Base-by-base conservation (phyloP, 2,113 vertebrate species). In the Marmota monax region DNA sequence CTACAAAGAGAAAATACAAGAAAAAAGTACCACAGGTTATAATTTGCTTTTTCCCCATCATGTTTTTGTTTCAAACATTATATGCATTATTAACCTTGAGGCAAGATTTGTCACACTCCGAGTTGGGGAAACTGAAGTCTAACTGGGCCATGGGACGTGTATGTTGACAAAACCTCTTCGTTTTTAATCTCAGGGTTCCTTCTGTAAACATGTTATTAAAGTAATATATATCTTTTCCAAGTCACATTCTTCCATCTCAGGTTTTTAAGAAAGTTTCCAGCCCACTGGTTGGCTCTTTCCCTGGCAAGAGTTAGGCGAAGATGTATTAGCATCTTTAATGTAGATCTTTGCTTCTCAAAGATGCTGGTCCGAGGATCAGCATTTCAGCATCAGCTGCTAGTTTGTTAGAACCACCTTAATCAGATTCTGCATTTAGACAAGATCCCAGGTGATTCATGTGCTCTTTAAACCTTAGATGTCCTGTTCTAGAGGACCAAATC, bases 1-100 rank as follows among this genome's bases (percentile, higher is more conserved):
- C 98, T 99, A 97, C 32, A 92, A 98, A 96, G 96, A 93, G 92
- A 89, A 95, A 87, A 96, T 82, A 96, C 80, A 97, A 95, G 77
- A 92, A 70, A 94, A 96, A 96, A 93, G 91, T 0, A 13, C 42
- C 95, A 92, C 3, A 87, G 37, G 69, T 98, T 95, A 97, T n/a
- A 84, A 77, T 53, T 32, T 84, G 70, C 32, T 74, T 51, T 51
- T 51, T 51, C 48, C 48, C 63, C 63, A 70, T 27, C 17, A 39
- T 39, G 65, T 37, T 95, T 63, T 70, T 80, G 1, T 92, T 95
- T 69, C 61, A 87, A 84, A 89, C 32, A 63, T 80, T 51, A 77
- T 27, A 27, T 63, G 25, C 23, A 63, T 63, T 27, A 82, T 85
- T 45, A 74, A 18, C 32, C 61, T 29, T 29, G 65, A 79, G 73